These are phyloP conservation scores for Octomys mimax DNA, from an alignment of 2,797 vertebrate genomes.

Conservation along the genomic window DNA sequence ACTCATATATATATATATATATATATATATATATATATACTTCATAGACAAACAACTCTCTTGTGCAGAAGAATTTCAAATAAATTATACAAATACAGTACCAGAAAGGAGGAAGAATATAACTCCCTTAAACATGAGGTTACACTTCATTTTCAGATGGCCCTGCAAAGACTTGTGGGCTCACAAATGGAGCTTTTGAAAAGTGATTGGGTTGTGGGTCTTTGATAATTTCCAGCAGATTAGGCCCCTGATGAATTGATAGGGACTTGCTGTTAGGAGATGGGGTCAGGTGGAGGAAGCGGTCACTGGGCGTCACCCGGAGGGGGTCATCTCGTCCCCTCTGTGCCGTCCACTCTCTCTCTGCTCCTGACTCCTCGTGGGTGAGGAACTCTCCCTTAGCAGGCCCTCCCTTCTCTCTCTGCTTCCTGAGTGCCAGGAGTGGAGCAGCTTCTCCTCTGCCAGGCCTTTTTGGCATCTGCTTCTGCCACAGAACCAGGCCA, in stretches of 20 bases:
- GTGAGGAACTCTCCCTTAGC: neutral
- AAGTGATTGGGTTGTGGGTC: neutral
- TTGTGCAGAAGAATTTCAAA: neutral
- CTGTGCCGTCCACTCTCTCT: neutral
- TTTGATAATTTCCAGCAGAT: neutral
- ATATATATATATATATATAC: neutral
- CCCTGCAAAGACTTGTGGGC: neutral
- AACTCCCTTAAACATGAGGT: neutral
- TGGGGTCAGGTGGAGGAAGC: neutral
- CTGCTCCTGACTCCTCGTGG: neutral
- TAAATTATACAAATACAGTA: neutral
- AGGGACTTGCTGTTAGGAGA: neutral
- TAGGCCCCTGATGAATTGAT: neutral
- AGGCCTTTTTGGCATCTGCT: neutral
- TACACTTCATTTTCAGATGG: neutral
- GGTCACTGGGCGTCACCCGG: neutral
- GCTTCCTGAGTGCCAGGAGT: neutral
- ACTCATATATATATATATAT: neutral
- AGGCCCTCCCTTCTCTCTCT: neutral
- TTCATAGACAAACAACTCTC: neutral
- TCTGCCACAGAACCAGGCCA: neutral
- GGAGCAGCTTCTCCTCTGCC: neutral
- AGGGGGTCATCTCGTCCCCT: neutral
- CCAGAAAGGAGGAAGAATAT: neutral
- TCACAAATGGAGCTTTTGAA: neutral